Percentiles rank a stretch among this genome's conserved stretches.
phyloP scores from a whole-genome alignment of 2,113 vertebrate genomes.

The Lampris incognitus region DNA sequence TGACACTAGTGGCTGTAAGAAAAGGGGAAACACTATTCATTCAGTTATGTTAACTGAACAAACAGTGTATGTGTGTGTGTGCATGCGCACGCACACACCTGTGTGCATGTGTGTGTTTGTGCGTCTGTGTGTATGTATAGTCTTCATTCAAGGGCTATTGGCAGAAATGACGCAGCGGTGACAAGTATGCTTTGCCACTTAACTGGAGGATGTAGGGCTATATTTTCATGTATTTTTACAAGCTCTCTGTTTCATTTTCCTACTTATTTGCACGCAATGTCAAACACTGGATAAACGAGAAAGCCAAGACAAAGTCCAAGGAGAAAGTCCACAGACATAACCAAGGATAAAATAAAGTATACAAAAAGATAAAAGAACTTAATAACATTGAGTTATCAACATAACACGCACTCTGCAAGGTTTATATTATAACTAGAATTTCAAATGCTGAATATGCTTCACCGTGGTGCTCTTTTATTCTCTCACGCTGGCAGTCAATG shows the following conservation, averaged over 20 bases:
- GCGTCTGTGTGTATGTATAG: conserved; percentile 6
- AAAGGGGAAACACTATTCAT: conserved; percentile 43
- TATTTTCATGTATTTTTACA: conserved; percentile 35
- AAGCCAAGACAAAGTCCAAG: neutral
- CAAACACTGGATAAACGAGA: neutral
- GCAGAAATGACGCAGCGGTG: conserved; percentile 30
- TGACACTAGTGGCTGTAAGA: conserved; percentile 22
- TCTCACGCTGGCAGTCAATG: no score
- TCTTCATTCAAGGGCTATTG: neutral
- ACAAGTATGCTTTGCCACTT: conserved; percentile 1
- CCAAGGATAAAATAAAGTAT: neutral
- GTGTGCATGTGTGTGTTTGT: conserved; percentile 5
- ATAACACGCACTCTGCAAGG: no score
- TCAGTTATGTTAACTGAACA: conserved; percentile 56
- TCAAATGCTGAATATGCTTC: no score
- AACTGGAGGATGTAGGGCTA: conserved; percentile 20
- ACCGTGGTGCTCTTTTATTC: no score
- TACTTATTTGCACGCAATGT: neutral
- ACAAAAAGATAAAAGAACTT: neutral
- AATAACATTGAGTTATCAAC: no score
- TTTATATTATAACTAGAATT: no score
- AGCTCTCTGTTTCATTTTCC: conserved; percentile 22
- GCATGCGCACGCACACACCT: neutral
- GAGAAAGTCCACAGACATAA: neutral
- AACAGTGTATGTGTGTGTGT: conserved; percentile 13